A percentile compares a stretch with the other conserved stretches of the same genome.
Conservation (phyloP, 2,888 invertebrate species). For the Platycheirus rosarum region DNA sequence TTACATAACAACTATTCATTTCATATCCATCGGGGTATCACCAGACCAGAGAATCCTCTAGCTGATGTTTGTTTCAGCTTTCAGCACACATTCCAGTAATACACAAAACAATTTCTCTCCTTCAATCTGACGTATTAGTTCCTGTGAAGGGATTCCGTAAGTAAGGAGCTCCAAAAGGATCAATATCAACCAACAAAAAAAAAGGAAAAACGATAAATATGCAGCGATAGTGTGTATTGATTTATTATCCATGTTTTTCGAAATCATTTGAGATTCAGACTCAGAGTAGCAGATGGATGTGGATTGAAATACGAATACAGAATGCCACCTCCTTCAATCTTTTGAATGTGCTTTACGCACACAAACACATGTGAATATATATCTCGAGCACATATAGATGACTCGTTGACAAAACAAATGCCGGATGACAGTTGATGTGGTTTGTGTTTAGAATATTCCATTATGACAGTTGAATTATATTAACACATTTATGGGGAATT, state of each 20-base stretch:
- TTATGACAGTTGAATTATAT: conserved; percentile 11
- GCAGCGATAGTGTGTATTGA: conserved; percentile 64
- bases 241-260: conserved; percentile 55
- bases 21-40: not conserved
- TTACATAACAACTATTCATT: conserved; percentile 20
- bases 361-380: not conserved
- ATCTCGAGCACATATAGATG: not conserved
- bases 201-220: conserved; percentile 46
- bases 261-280: conserved; percentile 40
- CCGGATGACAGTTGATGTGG: conserved; percentile 21
- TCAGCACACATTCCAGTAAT: not conserved
- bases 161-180: not conserved
- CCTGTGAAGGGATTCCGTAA: not conserved
- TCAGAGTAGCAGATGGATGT: conserved; percentile 49
- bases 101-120: not conserved
- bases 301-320: not conserved
- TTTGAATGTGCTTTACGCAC: conserved; percentile 20
- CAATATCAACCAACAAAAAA: not conserved
- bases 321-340: not conserved
- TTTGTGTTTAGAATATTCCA: conserved; percentile 27
- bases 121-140: not conserved
- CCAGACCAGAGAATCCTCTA: conserved; percentile 8
- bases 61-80: conserved; percentile 13
- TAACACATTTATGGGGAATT: conserved; percentile 1
- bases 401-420: conserved; percentile 21